Percentiles rank a stretch among this genome's conserved stretches.
phyloP scores from a whole-genome alignment of 2,888 invertebrate species.

The Conomelus anceps region DNA sequence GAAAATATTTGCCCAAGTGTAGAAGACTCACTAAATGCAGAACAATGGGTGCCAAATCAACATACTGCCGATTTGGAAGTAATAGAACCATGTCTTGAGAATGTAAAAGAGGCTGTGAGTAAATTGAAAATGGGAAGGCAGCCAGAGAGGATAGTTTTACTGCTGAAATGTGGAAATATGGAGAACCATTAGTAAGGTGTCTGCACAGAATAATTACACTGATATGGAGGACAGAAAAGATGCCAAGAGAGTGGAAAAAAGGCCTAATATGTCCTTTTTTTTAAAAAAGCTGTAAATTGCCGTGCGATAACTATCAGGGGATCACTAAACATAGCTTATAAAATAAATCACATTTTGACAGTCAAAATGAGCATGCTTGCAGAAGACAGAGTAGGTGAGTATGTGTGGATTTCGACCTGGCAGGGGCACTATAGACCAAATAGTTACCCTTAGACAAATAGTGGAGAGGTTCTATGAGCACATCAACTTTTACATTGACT shows the following conservation, averaged over 20 bases:
- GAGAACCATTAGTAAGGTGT: not conserved
- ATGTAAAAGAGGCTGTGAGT: not conserved
- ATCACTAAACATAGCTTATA: conserved; percentile 9
- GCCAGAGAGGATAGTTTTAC: not conserved
- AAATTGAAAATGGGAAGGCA: not conserved
- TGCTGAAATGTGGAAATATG: not conserved
- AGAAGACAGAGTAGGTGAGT: not conserved
- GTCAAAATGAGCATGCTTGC: not conserved
- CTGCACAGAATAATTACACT: not conserved
- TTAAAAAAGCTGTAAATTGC: not conserved
- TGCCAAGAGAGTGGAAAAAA: not conserved
- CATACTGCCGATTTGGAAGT: not conserved
- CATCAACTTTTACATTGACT: too few species aligned
- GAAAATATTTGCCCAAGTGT: not conserved
- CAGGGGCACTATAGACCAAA: conserved; percentile 15
- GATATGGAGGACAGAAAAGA: not conserved
- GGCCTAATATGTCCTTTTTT: not conserved
- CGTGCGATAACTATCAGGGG: not conserved
- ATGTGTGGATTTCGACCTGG: conserved; percentile 3
- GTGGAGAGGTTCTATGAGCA: conserved; percentile 6
- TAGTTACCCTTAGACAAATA: not conserved
- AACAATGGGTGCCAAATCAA: not conserved
- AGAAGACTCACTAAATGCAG: not conserved
- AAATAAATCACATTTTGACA: not conserved
- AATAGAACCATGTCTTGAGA: not conserved